Evolutionary conservation across 2,113 vertebrate species (phyloP), one percentile per base, ranked within the genome.

Genomic region (Numenius arquata): DNA sequence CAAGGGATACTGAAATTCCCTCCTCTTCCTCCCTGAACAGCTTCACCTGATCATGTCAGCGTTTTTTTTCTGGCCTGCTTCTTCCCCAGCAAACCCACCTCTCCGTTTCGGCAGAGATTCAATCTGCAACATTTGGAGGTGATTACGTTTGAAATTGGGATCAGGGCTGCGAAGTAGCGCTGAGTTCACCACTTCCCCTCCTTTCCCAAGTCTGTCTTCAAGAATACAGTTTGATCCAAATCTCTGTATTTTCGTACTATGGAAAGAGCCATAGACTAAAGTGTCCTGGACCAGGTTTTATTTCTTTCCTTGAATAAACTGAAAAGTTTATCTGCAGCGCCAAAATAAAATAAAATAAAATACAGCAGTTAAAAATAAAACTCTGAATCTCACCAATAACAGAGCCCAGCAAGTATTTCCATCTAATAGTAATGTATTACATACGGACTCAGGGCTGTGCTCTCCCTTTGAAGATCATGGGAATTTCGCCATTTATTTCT

Each of bases 401-500:
- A 84, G 83, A 93, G 45, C 43, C 22, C 70, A 87, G 56, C 12
- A 84, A 82, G 27, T n/a, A 61, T 92, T 92, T 81, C 56, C 62
- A 76, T 58, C 36, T 52, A 78, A 58, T 12, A 86, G n/a, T 72
- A 92, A 89, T 70, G 38, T 6, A 34, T 50, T 88, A n/a, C 58
- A 58, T 91, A 50, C 2, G 1, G 38, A 78, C 15, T 55, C 43
- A 21, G 65, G 67, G 66, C 20, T 89, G 19, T 41, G 41, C 9
- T 68, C 7, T 47, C 17, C 29, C n/a, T 76, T 55, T 85, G 86
- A 91, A 92, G 84, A 91, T 29, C 3, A 19, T n/a, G 62, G 66
- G 74, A 91, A 82, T 85, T 91, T 79, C 85, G 71, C 50, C 56
- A 66, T 79, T 89, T 87, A 66, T 90, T 95, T 96, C 58, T 72